Base-by-base conservation (phyloP, 2,113 vertebrate genomes). In the Phoenicopterus ruber region DNA sequence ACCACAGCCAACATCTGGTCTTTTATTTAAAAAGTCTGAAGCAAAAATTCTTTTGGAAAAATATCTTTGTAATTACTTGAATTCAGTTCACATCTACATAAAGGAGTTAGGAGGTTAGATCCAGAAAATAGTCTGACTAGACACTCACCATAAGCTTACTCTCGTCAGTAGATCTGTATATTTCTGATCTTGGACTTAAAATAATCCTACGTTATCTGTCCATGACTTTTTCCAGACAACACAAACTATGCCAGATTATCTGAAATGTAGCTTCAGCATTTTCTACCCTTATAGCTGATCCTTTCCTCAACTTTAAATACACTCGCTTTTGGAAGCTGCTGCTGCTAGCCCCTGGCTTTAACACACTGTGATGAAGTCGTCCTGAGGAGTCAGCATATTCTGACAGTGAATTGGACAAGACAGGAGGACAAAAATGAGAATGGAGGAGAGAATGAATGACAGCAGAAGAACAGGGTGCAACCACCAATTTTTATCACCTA, bases 321-420 rank as follows among this genome's bases (percentile, higher is more conserved):
- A 24, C 83, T 91, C 72, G 29, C 77, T 97, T 93, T 85, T 94
- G 59, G 12, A 94, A 91, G 93, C 80, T 79, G 87, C 91, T 94
- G 89, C 95, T 90, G 65, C 83, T 73, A 97, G 93, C 67, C 87
- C 73, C 96, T 97, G 94, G 89, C 92, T 97, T 93, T 93, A 88
- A 97, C 70, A 77, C 15, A 82, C 63, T 52, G 85, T 82, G 34
- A 79, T 66, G 83, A 63, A 73, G 29, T 63, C 86, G 69, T 96
- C 91, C 92, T 71, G 31, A 71, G 65, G 84, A 91, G 74, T 74
- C 96, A 97, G 90, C 93, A 88, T 86, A 91, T 95, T 96, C 94
- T 96, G 87, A 61, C 55, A 90, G 92, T 28, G 80, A 86, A 95
- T 69, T 70, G 94, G 94, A 94, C 93, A 94, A 93, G 88, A 96